Evolutionary conservation across 2,888 invertebrate species (phyloP).

Genomic region (Rhagonycha fulva): DNA sequence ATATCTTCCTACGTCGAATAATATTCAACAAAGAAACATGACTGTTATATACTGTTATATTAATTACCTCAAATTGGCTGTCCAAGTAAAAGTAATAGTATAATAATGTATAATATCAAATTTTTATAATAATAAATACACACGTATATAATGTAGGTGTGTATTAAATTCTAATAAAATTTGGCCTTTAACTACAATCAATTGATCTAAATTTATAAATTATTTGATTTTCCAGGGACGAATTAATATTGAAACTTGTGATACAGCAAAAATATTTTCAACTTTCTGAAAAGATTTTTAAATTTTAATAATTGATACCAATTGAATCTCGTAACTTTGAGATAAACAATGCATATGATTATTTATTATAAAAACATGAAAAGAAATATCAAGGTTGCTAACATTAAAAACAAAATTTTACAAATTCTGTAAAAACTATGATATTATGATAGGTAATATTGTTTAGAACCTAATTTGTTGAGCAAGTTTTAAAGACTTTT

Average conservation of each 20-base stretch:
- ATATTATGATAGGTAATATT: background rate
- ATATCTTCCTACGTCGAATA: background rate
- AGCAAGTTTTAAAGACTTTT: too few relatives aligned
- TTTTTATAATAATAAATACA: background rate
- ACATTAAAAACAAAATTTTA: background rate
- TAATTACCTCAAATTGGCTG: background rate
- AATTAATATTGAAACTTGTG: background rate
- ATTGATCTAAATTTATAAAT: background rate
- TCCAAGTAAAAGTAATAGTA: background rate
- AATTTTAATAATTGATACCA: background rate
- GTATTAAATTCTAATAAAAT: background rate
- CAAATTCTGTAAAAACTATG: background rate
- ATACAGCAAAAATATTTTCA: background rate
- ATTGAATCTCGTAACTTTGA: background rate
- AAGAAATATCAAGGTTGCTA: background rate
- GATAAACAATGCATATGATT: background rate
- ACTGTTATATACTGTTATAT: background rate
- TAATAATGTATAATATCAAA: background rate
- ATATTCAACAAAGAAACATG: background rate
- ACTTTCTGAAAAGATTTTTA: background rate
- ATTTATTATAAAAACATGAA: background rate
- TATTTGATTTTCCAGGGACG: background rate
- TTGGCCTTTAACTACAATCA: background rate
- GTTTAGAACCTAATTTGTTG: background rate
- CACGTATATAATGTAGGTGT: background rate